Evolutionary conservation across 1,140 invertebrate species (phyloP), one percentile per base, ranked within the genome.

Genomic region (Drosophila sulfurigaster): DNA sequence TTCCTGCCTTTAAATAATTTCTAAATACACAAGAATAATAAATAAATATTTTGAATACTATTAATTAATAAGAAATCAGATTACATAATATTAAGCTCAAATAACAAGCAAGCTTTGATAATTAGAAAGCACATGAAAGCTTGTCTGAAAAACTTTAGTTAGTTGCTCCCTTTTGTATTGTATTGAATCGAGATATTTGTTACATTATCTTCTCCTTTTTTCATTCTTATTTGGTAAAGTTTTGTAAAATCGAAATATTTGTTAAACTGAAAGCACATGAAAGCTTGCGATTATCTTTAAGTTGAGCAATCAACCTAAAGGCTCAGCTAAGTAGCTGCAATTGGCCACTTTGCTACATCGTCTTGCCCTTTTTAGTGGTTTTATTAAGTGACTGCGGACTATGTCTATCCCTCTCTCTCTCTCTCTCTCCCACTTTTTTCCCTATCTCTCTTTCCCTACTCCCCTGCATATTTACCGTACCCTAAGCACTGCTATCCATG

Each of bases 401-500:
- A 1, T 54, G 4, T 13, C 25, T 51, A 7, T 16, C 20, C 7
- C 8, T 51, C 49, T 51, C 20, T 51, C 49, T 30, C 25, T 11
- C 10, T 30, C n/a, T 52, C 54, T 43, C 16, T 1, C 32, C 0
- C 10, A 5, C 20, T 7, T 30, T n/a, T 35, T 28, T 35, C 30
- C 8, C 5, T 35, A 5, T 32, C 28, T 38, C 52, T 20, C 35
- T 15, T 30, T 30, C 51, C 8, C n/a, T 8, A 3, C 35, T 57
- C 32, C 8, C 32, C n/a, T n/a, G 11, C 32, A 38, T 38, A 38
- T 30, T 20, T 13, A 11, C 32, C n/a, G 2, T 56, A 32, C 13
- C 20, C 20, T 73, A 64, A 58, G 46, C 62, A 51, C 78, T 71
- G 62, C 54, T 62, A 79, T 82, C 62, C 38, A 69, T 64, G 72